Conservation (phyloP, 2,888 invertebrate genomes). For the Andrena camellia region DNA sequence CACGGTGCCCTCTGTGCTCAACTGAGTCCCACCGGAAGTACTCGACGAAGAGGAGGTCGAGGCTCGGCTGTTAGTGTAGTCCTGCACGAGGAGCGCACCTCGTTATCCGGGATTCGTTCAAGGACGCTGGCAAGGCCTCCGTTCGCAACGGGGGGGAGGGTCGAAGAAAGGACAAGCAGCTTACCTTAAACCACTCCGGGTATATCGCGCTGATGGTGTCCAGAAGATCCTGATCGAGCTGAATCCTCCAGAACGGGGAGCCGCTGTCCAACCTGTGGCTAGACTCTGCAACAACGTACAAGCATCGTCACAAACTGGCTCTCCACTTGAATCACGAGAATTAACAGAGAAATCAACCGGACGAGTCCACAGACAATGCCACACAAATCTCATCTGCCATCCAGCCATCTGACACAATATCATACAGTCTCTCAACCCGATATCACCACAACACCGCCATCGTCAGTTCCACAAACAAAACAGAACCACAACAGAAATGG, state of each 20-base stretch:
- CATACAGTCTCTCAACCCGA: no score
- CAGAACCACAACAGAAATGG: background rate
- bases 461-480: background rate
- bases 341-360: background rate
- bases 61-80: constrained; percentile 82
- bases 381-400: no score
- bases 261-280: constrained; percentile 90
- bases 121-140: constrained; percentile 51
- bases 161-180: constrained; percentile 37
- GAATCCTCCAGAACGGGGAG: constrained; percentile 95
- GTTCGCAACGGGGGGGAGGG: constrained; percentile 20
- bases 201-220: constrained; percentile 96
- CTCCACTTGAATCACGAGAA: background rate
- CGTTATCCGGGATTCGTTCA: constrained; percentile 66
- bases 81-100: constrained; percentile 75
- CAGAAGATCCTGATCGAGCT: constrained; percentile 96
- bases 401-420: no score
- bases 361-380: background rate
- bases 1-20: constrained; percentile 76
- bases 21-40: constrained; percentile 70
- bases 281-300: constrained; percentile 88
- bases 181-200: constrained; percentile 95
- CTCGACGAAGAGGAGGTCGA: constrained; percentile 77
- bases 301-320: background rate
- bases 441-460: background rate